These are phyloP conservation scores for Alloplasta piceator DNA, from an alignment of 2,888 invertebrate genomes.

Conservation along the genomic window DNA sequence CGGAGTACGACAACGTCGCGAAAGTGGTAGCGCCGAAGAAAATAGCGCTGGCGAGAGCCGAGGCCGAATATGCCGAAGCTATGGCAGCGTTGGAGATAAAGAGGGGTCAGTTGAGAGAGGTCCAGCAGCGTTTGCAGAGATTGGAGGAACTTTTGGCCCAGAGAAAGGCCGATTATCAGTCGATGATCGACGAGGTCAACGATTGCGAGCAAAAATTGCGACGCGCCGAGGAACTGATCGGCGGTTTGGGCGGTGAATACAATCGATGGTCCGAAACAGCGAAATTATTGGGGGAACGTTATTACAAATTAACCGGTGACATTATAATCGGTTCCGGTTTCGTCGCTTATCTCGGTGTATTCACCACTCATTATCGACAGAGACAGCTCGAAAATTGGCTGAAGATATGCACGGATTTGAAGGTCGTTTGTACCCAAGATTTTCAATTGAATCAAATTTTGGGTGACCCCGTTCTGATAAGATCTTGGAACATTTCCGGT, in stretches of 20 bases:
- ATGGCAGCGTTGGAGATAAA: conserved; percentile 92
- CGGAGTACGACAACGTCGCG: conserved; percentile 96
- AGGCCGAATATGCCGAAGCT: conserved; percentile 89
- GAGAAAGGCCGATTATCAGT: conserved; percentile 87
- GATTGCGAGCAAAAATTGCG: conserved; percentile 94
- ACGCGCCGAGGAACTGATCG: conserved; percentile 95
- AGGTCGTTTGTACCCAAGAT: conserved; percentile 90
- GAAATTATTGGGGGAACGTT: conserved; percentile 87
- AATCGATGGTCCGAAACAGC: conserved; percentile 94
- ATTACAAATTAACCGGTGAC: conserved; percentile 91
- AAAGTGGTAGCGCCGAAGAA: conserved; percentile 97
- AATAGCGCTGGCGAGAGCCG: conserved; percentile 93
- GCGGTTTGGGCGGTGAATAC: conserved; percentile 96
- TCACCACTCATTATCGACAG: conserved; percentile 89
- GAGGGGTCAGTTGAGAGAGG: conserved; percentile 89
- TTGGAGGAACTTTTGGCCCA: conserved; percentile 89
- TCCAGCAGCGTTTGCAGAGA: conserved; percentile 87
- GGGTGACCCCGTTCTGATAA: conserved; percentile 94
- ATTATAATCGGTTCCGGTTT: conserved; percentile 94
- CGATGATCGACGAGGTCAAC: conserved; percentile 93
- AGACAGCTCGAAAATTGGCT: conserved; percentile 91
- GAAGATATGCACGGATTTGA: conserved; percentile 87
- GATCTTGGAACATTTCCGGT: conserved; percentile 96
- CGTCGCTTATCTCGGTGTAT: conserved; percentile 96
- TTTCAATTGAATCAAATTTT: conserved; percentile 92